These are phyloP conservation scores for Linnaemya tessellans DNA, from an alignment of 2,888 invertebrate genomes.

Conservation along the genomic window DNA sequence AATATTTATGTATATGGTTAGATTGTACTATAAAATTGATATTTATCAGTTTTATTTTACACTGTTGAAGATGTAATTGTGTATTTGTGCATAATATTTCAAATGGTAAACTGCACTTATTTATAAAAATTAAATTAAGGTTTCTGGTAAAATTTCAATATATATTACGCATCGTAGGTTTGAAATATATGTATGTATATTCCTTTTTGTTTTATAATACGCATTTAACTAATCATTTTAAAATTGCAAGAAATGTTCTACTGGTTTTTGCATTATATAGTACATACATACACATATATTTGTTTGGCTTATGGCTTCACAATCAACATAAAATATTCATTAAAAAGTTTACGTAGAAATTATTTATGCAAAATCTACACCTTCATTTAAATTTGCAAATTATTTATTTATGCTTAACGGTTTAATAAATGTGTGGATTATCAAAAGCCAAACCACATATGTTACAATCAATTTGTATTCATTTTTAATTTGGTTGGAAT, in stretches of 20 bases:
- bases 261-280: not conserved
- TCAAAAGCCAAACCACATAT: conserved; percentile 29
- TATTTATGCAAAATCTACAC: conserved; percentile 7
- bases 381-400: not conserved
- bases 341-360: not conserved
- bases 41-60: no score
- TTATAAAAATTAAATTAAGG: no score
- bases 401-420: conserved; percentile 16
- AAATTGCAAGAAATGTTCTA: not conserved
- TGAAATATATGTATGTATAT: no score
- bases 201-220: no score
- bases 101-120: no score
- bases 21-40: no score
- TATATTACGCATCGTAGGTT: no score
- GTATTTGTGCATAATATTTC: no score
- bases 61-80: no score
- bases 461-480: not conserved
- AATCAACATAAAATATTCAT: conserved; percentile 1
- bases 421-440: conserved; percentile 17
- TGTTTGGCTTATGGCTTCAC: not conserved
- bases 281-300: not conserved
- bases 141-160: no score
- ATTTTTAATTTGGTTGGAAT: not conserved
- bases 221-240: not conserved
- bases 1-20: no score